Base-by-base conservation (phyloP, 2,113 vertebrate species). In the Malurus elegans region DNA sequence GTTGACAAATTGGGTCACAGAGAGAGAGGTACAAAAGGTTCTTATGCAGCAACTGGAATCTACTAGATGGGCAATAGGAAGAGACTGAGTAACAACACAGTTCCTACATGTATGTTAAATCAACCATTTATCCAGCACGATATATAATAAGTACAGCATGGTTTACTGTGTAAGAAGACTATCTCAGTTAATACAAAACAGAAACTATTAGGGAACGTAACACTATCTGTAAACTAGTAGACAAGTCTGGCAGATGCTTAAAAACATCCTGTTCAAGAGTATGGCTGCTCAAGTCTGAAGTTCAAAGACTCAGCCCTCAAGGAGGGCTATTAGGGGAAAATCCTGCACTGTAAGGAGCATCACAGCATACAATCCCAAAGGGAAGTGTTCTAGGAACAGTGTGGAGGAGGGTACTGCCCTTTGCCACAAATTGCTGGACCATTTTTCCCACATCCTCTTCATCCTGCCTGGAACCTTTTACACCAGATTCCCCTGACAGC, bases 401-500 rank as follows among this genome's bases (percentile, higher is more conserved):
- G 31, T 45, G 32, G 32, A 60, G 0, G 0, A 66, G 21, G 11
- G 58, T 31, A 12, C 19, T 61, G 54, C 72, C 53, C 53, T 61
- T 65, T 56, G 25, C 56, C 36, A 66, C 42, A 42, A 19, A 2
- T 14, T 6, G 29, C 32, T 7, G 1, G 28, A 71, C 13, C 19
- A 7, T 56, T 91, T 74, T 70, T 51, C 83, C 36, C 10, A 3
- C 34, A 70, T 42, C 34, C 57, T 71, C 10, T 66, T 88, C 4
- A 4, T 45, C n/a, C 50, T 54, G 13, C 47, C 54, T 42, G n/a
- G 14, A 62, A 60, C 14, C 67, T 72, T 90, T 75, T 15, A 38
- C 45, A 64, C 28, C 0, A 0, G 28, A 36, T 21, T 50, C 0
- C 0, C 15, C 56, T 65, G 0, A 0, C 38, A 65, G n/a, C 57